Evolutionary conservation across 2,797 vertebrate genomes (phyloP).

Genomic region (Aeoliscus strigatus): DNA sequence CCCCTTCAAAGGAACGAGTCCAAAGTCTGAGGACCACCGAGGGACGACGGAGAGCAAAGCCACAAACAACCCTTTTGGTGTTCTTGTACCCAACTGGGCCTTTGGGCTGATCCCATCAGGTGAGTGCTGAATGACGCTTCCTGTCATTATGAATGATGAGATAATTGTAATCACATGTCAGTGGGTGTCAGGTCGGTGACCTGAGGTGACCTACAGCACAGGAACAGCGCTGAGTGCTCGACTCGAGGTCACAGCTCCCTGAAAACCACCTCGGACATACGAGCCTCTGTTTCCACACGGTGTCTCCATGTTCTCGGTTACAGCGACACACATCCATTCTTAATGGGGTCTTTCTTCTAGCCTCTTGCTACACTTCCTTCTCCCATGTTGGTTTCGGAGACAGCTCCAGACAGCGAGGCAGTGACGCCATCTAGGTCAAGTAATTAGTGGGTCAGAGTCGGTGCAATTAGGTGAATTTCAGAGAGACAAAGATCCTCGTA

Average conservation of each 20-base stretch:
- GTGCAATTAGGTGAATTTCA: slow-evolving; percentile 64
- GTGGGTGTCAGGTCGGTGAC: no score
- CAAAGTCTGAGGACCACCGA: slow-evolving; percentile 40
- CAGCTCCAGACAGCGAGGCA: slow-evolving; percentile 25
- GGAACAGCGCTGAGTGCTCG: slow-evolving; percentile 9
- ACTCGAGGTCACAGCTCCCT: slow-evolving; percentile 11
- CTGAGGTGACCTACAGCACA: slow-evolving; percentile 11
- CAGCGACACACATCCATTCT: slow-evolving; percentile 37
- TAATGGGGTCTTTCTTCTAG: slow-evolving; percentile 32
- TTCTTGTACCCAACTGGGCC: slow-evolving; percentile 51
- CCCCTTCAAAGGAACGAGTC: slow-evolving; percentile 31
- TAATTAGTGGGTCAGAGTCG: slow-evolving; percentile 71
- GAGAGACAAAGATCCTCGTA: slow-evolving; percentile 53
- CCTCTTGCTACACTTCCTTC: not conserved
- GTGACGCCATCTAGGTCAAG: slow-evolving; percentile 55
- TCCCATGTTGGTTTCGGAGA: slow-evolving; percentile 13
- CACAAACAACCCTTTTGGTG: slow-evolving; percentile 44
- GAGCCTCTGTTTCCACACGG: slow-evolving; percentile 8
- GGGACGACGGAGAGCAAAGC: slow-evolving; percentile 33
- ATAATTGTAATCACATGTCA: slow-evolving; percentile 29
- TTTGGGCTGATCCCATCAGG: slow-evolving; percentile 66
- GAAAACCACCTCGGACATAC: slow-evolving; percentile 9
- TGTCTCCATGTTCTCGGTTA: slow-evolving; percentile 17
- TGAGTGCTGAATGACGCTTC: slow-evolving; percentile 41
- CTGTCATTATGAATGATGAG: slow-evolving; percentile 33